Evolutionary conservation across 2,888 invertebrate genomes (phyloP).

Genomic region (Gryllus longicercus): DNA sequence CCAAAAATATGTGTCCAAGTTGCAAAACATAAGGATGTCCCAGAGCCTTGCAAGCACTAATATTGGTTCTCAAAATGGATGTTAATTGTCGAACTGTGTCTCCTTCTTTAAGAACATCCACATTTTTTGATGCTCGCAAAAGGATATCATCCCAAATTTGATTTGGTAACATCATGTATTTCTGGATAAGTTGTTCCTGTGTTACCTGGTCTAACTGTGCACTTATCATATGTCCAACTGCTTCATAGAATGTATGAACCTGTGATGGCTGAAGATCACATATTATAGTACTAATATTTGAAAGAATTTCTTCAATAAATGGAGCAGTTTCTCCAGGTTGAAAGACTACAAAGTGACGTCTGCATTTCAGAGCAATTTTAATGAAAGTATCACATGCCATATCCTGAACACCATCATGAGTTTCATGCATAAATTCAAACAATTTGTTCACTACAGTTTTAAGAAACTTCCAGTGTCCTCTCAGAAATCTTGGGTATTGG

Average conservation of each 20-base stretch:
- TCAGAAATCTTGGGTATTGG: slow-evolving; percentile 95
- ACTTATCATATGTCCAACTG: slow-evolving; percentile 98
- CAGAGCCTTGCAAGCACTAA: slow-evolving; percentile 94
- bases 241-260: slow-evolving; percentile 97
- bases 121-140: slow-evolving; percentile 93
- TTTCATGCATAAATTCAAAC: slow-evolving; percentile 99
- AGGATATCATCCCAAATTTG: slow-evolving; percentile 99
- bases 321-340: slow-evolving; percentile 96
- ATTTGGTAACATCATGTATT: slow-evolving; percentile 96
- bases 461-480: slow-evolving; percentile 99
- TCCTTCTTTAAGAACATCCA: slow-evolving; percentile 91
- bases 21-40: slow-evolving; percentile 94
- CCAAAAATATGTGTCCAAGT: slow-evolving; percentile 94
- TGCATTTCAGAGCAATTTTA: slow-evolving; percentile 97
- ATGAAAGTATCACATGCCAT: slow-evolving; percentile 99
- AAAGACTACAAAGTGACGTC: slow-evolving; percentile 93
- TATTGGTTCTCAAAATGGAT: slow-evolving; percentile 98
- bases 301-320: slow-evolving; percentile 97
- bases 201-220: slow-evolving; percentile 87
- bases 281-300: slow-evolving; percentile 93
- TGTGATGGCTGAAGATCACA: slow-evolving; percentile 98
- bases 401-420: slow-evolving; percentile 99
- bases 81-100: slow-evolving; percentile 96
- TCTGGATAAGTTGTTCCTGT: slow-evolving; percentile 92
- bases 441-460: slow-evolving; percentile 99